These are phyloP conservation scores for Pelecanus crispus DNA, from an alignment of 2,113 vertebrate species.

Conservation along the genomic window DNA sequence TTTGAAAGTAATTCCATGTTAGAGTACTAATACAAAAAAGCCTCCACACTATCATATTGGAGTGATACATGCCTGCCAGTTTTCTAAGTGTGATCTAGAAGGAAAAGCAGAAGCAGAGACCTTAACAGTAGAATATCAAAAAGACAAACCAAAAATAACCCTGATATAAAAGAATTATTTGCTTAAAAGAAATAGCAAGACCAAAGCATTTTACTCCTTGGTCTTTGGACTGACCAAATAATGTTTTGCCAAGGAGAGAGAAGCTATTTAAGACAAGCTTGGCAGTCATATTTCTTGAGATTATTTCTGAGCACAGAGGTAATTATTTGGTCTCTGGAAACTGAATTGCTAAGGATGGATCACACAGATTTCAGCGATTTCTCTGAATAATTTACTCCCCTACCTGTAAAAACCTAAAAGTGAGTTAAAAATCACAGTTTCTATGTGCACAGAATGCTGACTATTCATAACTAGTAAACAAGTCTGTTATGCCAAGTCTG, in stretches of 20 bases:
- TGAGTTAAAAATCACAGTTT: not conserved
- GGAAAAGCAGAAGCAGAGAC: not conserved
- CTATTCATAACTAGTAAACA: not conserved
- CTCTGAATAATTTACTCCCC: not conserved
- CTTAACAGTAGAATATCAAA: not conserved
- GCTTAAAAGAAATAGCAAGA: not conserved
- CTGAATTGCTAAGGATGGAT: not conserved
- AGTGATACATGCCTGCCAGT: not conserved
- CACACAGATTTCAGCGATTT: not conserved
- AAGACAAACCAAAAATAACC: not conserved
- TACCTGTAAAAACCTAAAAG: not conserved
- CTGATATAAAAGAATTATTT: not conserved
- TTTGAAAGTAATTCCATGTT: not conserved
- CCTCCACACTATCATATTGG: not conserved
- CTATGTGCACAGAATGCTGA: not conserved
- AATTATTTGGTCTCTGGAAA: not conserved
- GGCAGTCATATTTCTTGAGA: not conserved
- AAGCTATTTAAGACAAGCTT: not conserved
- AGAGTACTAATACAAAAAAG: not conserved
- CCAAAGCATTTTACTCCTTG: not conserved
- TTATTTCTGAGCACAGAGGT: not conserved
- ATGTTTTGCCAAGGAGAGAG: not conserved
- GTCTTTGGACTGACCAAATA: not conserved
- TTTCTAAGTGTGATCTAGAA: not conserved
- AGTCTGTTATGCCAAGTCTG: not conserved